Percentiles rank a stretch among this genome's conserved stretches.
phyloP scores from a whole-genome alignment of 2,797 vertebrate species.

The Lepus townsendii region DNA sequence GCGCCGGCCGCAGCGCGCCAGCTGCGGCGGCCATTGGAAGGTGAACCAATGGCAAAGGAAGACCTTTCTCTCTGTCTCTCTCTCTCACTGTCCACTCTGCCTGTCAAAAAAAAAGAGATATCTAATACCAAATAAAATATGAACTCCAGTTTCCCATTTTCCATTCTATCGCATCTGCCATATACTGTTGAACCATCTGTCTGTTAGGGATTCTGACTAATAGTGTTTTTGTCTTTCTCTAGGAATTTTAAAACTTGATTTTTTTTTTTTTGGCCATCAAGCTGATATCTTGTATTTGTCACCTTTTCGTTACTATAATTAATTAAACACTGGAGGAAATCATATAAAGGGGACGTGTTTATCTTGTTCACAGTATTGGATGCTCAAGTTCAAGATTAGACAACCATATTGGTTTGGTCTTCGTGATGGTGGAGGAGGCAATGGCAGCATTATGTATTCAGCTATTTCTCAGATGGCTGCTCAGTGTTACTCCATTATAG shows the following conservation, averaged over 20 bases:
- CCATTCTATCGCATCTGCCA: neutral
- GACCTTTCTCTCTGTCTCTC: too few relatives aligned
- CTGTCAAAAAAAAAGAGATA: too few relatives aligned
- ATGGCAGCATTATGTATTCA: neutral
- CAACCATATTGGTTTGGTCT: too few relatives aligned
- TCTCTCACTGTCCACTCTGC: too few relatives aligned
- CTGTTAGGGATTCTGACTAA: neutral
- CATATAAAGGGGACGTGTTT: too few relatives aligned
- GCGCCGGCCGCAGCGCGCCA: too few relatives aligned
- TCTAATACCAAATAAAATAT: neutral
- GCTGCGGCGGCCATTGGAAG: too few relatives aligned
- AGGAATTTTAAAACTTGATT: constrained; percentile 2
- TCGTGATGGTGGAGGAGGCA: neutral
- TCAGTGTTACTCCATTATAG: neutral
- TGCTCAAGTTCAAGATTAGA: too few relatives aligned
- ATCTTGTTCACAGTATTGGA: too few relatives aligned
- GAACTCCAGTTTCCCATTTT: neutral
- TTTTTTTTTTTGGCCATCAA: neutral
- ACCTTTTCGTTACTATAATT: too few relatives aligned
- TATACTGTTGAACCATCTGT: neutral
- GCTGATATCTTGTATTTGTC: neutral
- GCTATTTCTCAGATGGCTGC: constrained; percentile 13
- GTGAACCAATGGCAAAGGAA: too few relatives aligned
- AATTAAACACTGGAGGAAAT: too few relatives aligned
- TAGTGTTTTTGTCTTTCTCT: constrained; percentile 5